Percentiles rank a stretch among this genome's conserved stretches.
Evolutionary conservation across 2,113 vertebrate species (phyloP).

Genomic region (Bombycilla garrulus): DNA sequence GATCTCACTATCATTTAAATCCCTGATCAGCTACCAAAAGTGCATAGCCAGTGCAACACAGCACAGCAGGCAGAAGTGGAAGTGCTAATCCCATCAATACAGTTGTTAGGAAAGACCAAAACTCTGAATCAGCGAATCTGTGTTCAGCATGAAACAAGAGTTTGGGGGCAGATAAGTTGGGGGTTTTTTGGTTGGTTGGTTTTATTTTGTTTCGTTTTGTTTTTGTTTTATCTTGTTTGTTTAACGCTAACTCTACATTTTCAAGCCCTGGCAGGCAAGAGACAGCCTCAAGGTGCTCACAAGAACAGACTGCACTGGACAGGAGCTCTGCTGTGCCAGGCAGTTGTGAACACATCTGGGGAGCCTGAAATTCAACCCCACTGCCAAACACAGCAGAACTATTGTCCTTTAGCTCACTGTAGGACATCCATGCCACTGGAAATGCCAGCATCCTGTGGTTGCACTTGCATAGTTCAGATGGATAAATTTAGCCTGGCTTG

Average conservation of each 20-base stretch:
- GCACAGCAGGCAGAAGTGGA: background rate
- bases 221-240: background rate
- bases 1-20: background rate
- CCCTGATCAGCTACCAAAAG: background rate
- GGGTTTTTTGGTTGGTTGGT: too few species aligned
- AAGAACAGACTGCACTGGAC: rapidly evolving
- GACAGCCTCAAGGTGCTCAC: background rate
- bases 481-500: background rate
- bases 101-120: background rate
- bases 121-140: background rate
- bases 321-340: background rate
- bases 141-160: background rate
- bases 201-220: background rate
- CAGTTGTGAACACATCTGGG: background rate
- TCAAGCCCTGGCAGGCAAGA: background rate
- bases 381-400: background rate
- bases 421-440: background rate
- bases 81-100: background rate
- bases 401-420: background rate
- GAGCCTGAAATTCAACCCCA: background rate
- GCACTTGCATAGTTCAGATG: background rate
- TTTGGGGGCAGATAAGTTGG: background rate
- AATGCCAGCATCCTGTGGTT: background rate
- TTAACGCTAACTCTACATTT: background rate
- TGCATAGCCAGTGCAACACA: background rate